A percentile compares a stretch with the other conserved stretches of the same genome.
phyloP scores from a whole-genome alignment of 2,113 vertebrate genomes.

The Shinisaurus crocodilurus region DNA sequence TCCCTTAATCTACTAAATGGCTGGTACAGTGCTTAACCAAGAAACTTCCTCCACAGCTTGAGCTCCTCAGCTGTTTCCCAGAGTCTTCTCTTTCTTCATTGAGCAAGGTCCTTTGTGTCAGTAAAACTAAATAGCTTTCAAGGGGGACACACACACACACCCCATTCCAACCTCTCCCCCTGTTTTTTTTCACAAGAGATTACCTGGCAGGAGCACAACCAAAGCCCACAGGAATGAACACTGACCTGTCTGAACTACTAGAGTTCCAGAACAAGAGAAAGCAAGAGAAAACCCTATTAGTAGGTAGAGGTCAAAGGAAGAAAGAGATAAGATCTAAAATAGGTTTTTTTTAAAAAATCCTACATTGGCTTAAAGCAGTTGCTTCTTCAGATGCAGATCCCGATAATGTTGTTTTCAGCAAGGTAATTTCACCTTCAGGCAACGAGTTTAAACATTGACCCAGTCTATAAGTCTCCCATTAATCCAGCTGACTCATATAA shows the following conservation, averaged over 20 bases:
- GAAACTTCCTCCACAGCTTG: background rate
- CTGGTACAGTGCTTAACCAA: background rate
- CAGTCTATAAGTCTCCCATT: background rate
- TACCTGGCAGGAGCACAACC: background rate
- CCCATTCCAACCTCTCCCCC: no score
- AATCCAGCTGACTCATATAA: background rate
- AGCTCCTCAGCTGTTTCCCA: background rate
- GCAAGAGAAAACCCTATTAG: background rate
- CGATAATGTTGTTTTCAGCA: background rate
- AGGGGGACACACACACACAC: no score
- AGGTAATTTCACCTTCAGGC: background rate
- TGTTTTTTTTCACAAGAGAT: background rate
- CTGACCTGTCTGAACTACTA: background rate
- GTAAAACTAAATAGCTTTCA: background rate
- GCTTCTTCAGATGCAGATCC: background rate
- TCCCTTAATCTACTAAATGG: background rate
- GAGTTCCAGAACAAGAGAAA: background rate
- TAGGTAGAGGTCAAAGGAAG: no score
- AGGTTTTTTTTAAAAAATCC: background rate
- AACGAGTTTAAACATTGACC: background rate
- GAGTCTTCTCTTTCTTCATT: background rate
- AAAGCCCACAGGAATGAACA: conserved; percentile 2
- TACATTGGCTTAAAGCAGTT: background rate
- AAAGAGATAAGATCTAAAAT: background rate
- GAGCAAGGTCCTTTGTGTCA: background rate